Base-by-base conservation (phyloP, 2,113 vertebrate genomes). In the Eubucco bourcierii region DNA sequence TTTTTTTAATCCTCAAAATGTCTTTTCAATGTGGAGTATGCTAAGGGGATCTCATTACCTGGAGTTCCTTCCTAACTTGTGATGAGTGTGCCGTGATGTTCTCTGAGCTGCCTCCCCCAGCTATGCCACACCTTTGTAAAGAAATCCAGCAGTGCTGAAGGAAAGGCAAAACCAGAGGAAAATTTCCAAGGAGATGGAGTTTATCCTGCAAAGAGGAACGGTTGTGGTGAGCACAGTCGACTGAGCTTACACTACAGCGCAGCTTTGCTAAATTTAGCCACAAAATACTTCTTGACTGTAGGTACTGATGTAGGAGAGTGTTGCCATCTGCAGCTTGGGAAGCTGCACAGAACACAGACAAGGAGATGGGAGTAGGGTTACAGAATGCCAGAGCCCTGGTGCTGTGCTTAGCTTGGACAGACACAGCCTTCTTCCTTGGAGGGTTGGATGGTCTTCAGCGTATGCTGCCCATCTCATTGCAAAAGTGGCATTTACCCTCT, bases 191-290 rank as follows among this genome's bases (percentile, higher is more conserved):
- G 44, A 39, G 39, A 53, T 13, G 0, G 33, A n/a, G 31, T 50
- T 8, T 59, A 14, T 44, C 41, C n/a, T 9, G 52, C 37, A 12
- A 74, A 24, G 53, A 75, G 79, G 59, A 64, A 10, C 64, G 47
- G 70, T 88, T 86, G 83, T 64, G 67, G 56, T 79, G 89, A 87
- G 73, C 84, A 4, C 1, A 93, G 76, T 64, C 4, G 2, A 87
- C n/a, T 89, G 81, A 92, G 80, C 47, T 78, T 44, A 11, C 23
- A 29, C 53, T 80, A 47, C 2, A 31, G 63, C 0, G 0, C 0
- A 3, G 44, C 80, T 75, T 68, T 88, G 79, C 93, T 94, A 91
- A 91, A 78, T 71, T 78, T 20, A 95, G 77, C 59, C n/a, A 5
- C 58, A 29, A 10, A 88, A 10, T 47, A 55, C 44, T 78, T 53